These are phyloP conservation scores for Harpagifer antarcticus DNA, from an alignment of 2,797 vertebrate genomes.

Conservation along the genomic window DNA sequence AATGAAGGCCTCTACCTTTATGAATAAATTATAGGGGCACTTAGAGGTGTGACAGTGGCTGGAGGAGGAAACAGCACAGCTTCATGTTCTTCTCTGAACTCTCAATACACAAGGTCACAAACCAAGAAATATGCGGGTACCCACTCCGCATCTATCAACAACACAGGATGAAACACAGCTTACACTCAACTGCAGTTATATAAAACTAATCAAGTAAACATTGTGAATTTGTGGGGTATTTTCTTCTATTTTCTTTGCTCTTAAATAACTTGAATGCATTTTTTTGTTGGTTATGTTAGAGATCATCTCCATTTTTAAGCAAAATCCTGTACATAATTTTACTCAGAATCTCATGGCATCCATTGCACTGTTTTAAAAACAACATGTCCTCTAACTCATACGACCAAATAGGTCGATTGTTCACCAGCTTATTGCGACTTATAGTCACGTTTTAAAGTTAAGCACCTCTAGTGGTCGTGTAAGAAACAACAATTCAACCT, in stretches of 20 bases:
- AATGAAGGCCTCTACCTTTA: conserved; percentile 29
- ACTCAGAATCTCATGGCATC: neutral
- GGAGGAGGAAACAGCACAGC: conserved; percentile 6
- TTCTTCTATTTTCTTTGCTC: too few species aligned
- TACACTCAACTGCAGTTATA: neutral
- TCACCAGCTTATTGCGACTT: too few species aligned
- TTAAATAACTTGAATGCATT: too few species aligned
- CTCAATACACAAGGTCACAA: conserved; percentile 6
- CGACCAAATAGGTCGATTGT: too few species aligned
- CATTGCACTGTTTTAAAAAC: neutral
- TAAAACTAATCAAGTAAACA: neutral
- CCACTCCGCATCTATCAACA: neutral
- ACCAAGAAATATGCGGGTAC: neutral
- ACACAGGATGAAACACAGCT: neutral
- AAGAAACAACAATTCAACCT: too few species aligned
- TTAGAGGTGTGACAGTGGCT: conserved; percentile 37
- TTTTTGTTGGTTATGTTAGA: neutral
- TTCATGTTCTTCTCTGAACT: conserved; percentile 23
- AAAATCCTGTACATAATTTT: neutral
- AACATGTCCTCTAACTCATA: too few species aligned
- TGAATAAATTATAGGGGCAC: conserved; percentile 49
- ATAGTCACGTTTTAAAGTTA: too few species aligned
- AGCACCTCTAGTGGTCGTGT: too few species aligned
- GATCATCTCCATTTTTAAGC: neutral
- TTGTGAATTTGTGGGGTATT: too few species aligned